Conservation (phyloP, 2,888 invertebrate genomes). For the Entomobrya proxima region DNA sequence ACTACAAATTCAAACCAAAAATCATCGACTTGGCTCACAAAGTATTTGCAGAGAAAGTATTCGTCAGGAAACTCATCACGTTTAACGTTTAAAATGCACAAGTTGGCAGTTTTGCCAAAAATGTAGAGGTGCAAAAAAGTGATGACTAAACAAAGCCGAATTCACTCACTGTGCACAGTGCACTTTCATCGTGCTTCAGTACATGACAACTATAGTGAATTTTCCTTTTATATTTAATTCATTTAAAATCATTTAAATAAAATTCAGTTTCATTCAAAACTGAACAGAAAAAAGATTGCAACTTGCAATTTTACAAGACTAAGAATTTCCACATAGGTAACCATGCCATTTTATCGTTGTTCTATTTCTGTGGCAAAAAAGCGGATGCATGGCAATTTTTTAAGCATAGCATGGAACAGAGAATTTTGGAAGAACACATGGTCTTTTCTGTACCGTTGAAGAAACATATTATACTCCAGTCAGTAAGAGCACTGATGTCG, state of each 20-base stretch:
- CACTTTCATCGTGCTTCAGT: neutral
- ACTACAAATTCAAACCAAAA: no score
- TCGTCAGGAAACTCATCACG: neutral
- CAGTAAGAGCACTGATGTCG: neutral
- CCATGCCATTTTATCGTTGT: no score
- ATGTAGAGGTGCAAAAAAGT: neutral
- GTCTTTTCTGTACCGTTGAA: neutral
- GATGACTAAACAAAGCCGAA: slow-evolving; percentile 10
- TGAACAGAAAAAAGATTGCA: neutral
- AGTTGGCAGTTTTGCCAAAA: slow-evolving; percentile 20
- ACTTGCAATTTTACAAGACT: no score
- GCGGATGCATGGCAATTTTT: neutral
- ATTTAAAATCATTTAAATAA: neutral
- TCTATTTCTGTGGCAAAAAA: no score
- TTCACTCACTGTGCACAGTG: neutral
- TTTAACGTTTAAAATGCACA: neutral
- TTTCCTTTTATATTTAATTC: neutral
- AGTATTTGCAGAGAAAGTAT: no score
- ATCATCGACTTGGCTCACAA: no score
- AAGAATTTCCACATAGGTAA: no score
- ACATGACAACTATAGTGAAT: neutral
- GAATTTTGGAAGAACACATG: slow-evolving; percentile 12
- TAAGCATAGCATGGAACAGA: no score
- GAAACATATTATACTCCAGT: neutral
- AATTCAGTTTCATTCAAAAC: neutral